Percentiles rank a stretch among this genome's conserved stretches.
Conservation (phyloP, 2,113 vertebrate genomes). For the Candoia aspera region DNA sequence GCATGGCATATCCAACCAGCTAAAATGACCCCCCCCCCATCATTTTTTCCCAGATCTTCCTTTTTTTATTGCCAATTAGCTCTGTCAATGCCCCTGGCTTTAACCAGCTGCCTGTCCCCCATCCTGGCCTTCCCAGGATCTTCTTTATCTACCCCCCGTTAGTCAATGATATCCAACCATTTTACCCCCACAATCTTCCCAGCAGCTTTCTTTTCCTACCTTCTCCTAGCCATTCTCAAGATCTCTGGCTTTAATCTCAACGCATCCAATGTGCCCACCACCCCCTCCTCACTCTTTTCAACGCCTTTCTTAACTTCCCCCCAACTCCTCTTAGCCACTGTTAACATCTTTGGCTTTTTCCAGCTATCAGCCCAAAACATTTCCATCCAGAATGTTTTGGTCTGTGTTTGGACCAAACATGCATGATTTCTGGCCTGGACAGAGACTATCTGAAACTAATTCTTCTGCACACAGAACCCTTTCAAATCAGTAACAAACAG, state of each 20-base stretch:
- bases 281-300: background rate
- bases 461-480: background rate
- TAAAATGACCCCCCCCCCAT: too few relatives aligned
- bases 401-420: background rate
- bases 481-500: background rate
- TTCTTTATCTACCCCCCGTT: background rate
- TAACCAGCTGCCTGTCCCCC: background rate
- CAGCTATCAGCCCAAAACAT: background rate
- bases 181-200: background rate
- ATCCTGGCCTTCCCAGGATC: background rate
- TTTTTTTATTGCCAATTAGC: background rate
- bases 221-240: background rate
- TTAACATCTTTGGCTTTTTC: background rate
- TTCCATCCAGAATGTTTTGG: background rate
- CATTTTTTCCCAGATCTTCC: background rate
- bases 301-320: background rate
- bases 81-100: background rate
- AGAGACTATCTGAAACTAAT: background rate
- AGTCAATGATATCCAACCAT: background rate
- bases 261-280: background rate
- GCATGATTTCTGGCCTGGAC: background rate
- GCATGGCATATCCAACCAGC: too few relatives aligned
- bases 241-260: background rate
- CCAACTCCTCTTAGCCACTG: background rate
- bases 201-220: background rate